phyloP scores from a whole-genome alignment of 2,797 vertebrate genomes.

The Takifugu ocellatus region DNA sequence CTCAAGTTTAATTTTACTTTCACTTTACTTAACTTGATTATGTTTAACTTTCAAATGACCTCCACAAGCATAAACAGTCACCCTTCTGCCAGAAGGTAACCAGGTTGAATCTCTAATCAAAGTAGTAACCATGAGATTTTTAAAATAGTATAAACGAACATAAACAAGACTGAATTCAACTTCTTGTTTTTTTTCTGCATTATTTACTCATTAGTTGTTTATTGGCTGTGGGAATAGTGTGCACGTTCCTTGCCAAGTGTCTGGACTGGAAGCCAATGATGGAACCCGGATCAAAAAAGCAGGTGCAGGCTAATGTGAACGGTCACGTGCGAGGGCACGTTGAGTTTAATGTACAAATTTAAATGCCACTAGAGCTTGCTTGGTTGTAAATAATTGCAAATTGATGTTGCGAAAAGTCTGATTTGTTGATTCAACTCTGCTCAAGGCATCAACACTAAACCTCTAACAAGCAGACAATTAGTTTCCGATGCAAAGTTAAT shows the following conservation, averaged over 20 bases:
- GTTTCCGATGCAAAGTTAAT: constrained; percentile 27
- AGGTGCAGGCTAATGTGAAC: constrained; percentile 29
- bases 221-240: too few relatives aligned
- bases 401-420: neutral
- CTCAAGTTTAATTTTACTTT: too few relatives aligned
- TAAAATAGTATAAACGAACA: too few relatives aligned
- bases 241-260: neutral
- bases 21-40: neutral
- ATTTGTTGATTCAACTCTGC: constrained; percentile 22
- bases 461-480: constrained; percentile 34
- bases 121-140: too few relatives aligned
- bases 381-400: constrained; percentile 9
- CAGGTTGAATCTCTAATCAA: too few relatives aligned
- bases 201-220: too few relatives aligned
- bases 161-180: too few relatives aligned
- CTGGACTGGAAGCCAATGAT: constrained; percentile 3
- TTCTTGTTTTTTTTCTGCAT: too few relatives aligned
- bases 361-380: neutral
- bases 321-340: constrained; percentile 31
- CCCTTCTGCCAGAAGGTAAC: neutral
- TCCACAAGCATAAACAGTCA: neutral
- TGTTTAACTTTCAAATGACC: neutral
- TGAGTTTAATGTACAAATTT: constrained; percentile 9
- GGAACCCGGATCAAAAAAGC: constrained; percentile 2
- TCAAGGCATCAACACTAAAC: constrained; percentile 2